These are phyloP conservation scores for Heterotilapia buettikoferi DNA, from an alignment of 2,113 vertebrate species.

Conservation along the genomic window DNA sequence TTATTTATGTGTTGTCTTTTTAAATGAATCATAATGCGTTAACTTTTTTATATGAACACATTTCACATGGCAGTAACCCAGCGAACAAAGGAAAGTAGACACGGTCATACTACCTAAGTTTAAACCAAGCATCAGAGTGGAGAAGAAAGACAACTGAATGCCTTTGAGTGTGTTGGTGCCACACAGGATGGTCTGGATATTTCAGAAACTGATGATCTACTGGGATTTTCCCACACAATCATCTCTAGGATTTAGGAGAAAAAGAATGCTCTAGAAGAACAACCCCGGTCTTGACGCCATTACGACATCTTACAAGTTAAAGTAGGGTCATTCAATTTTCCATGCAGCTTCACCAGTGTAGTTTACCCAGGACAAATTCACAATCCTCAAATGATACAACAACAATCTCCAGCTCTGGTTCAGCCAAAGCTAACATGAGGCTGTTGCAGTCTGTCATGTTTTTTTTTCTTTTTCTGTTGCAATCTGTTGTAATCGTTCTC, in stretches of 20 bases:
- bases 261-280: not conserved
- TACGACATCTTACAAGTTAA: not conserved
- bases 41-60: not conserved
- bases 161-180: not conserved
- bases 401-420: not conserved
- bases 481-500: too few species aligned
- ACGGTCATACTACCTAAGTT: not conserved
- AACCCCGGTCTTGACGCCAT: rapidly evolving
- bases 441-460: too few species aligned
- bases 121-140: not conserved
- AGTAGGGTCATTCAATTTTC: not conserved
- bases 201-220: not conserved
- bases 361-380: not conserved
- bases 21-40: not conserved
- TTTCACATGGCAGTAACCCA: not conserved
- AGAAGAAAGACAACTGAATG: not conserved
- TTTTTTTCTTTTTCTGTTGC: too few species aligned
- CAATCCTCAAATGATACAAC: not conserved
- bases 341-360: not conserved
- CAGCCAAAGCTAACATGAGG: not conserved
- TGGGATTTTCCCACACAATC: not conserved
- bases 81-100: not conserved
- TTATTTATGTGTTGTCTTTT: not conserved
- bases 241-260: not conserved
- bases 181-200: not conserved